Evolutionary conservation across 2,113 vertebrate genomes (phyloP), one percentile per base, ranked within the genome.

Genomic region (Tachycineta bicolor): DNA sequence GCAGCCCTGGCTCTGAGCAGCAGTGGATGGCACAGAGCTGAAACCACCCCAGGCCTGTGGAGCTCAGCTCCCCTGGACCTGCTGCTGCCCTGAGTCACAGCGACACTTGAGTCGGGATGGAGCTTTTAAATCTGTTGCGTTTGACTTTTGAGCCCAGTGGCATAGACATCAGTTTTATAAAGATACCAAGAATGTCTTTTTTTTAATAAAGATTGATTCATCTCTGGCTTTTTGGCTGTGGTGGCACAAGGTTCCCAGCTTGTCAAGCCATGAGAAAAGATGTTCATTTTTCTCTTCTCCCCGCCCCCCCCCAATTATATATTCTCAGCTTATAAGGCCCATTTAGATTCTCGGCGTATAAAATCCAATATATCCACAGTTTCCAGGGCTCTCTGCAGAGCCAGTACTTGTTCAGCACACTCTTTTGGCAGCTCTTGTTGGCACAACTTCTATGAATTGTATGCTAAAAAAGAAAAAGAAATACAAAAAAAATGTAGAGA

Each of bases 41-140:
- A 55, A 90, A 34, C 12, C n/a, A 2, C 71, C 29, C 47, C 0
- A 2, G 63, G 56, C 23, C n/a, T 20, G 1, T 33, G 50, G 41
- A 59, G 14, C n/a, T 16, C 29, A 6, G 60, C n/a, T 74, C 16
- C 8, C 16, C 33, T 31, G 47, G 49, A 33, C 55, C 85, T 76
- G 41, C 47, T 78, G n/a, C 83, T 79, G 63, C 39, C 58, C 11
- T 31, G 28, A 62, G 14, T n/a, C 67, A 29, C 12, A 14, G 15
- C 5, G 1, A 24, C 13, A 4, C 6, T 7, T 6, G 6, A 28
- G 2, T 9, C 16, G 20, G 24, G n/a, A 6, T 68, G 44, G 33
- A 19, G 34, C 52, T 73, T 53, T 63, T 0, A 47, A 41, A 59
- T 46, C 43, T 52, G 4, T 77, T 58, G 3, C 47, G 15, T 70